Base-by-base conservation (phyloP, 2,888 invertebrate genomes). In the Poecilus cupreus region DNA sequence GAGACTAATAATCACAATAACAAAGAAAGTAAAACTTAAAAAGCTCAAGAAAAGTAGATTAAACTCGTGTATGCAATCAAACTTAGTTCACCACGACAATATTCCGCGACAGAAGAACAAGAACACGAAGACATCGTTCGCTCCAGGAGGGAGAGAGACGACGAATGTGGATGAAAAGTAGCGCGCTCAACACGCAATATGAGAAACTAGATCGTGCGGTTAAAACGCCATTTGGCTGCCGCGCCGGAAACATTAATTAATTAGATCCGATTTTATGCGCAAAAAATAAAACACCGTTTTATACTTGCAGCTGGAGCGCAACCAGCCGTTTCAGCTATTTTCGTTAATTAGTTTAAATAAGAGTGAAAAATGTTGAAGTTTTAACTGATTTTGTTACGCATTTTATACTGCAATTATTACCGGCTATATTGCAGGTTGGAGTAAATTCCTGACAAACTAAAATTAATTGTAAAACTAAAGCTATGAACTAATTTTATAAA, bases 171-270 rank as follows among this genome's bases (percentile, higher is more conserved):
- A 77, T 68, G 68, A 79, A 79, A 79, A 79, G 51, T 79, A 51
- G 68, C 70, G 5, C 70, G 26, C 20, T 68, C 49, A 70, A 37
- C 79, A 79, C 79, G 79, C 79, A 79, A 79, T 79, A 79, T 79
- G 79, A 79, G 51, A 77, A 64, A 77, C 77, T 77, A 46, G 64
- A 79, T 79, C 79, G 79, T 68, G 51, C 70, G 51, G 79, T 79
- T 79, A 79, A 79, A 79, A 79, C 68, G 51, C 79, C 79, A 79
- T 79, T 79, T 79, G 68, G 79, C 70, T 49, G 79, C 68, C 68
- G 22, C 4, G 68, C 26, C 79, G 70, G 70, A 79, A 79, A 79
- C 51, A 79, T 79, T 70, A 16, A 79, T 79, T 79, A 79, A 79
- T 79, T 79, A 70, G 5, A 70, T 32, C 70, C 49, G 77, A 77